phyloP scores from a whole-genome alignment of 2,888 invertebrate species.

The Meta bourneti region DNA sequence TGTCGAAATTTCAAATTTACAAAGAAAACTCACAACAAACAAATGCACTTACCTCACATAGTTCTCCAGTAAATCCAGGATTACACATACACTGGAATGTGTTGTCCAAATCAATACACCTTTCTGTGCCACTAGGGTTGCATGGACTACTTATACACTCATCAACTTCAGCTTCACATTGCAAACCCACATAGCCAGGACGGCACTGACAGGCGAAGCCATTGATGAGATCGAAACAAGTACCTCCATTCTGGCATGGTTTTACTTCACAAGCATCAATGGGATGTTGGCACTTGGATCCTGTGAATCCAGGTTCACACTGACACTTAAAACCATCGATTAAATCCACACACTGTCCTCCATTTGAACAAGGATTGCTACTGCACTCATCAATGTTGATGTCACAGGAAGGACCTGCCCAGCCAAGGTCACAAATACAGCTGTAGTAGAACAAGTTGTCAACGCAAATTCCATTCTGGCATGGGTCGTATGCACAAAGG shows the following conservation, averaged over 20 bases:
- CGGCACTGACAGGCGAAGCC: constrained; percentile 95
- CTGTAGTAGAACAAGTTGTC: constrained; percentile 92
- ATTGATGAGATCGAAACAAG: constrained; percentile 92
- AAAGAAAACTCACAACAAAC: no score
- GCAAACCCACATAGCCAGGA: constrained; percentile 87
- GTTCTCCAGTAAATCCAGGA: constrained; percentile 91
- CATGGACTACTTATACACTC: constrained; percentile 95
- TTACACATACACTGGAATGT: constrained; percentile 89
- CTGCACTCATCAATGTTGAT: constrained; percentile 95
- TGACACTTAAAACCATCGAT: constrained; percentile 90
- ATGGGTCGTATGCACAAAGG: constrained; percentile 93
- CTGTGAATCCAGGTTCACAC: constrained; percentile 96
- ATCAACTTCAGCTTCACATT: constrained; percentile 95
- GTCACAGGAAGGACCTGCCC: constrained; percentile 90
- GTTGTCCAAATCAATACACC: constrained; percentile 88
- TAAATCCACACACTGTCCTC: constrained; percentile 93
- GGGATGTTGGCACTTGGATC: constrained; percentile 90
- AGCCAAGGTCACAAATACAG: constrained; percentile 95
- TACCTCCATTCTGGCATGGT: constrained; percentile 95
- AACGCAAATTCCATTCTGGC: constrained; percentile 95
- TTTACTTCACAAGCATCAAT: constrained; percentile 94
- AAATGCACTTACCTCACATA: constrained; percentile 85
- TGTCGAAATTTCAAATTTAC: no score
- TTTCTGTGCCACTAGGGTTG: constrained; percentile 92
- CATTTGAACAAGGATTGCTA: constrained; percentile 93